These are phyloP conservation scores for Passerculus sandwichensis DNA, from an alignment of 2,797 vertebrate genomes.

Conservation along the genomic window DNA sequence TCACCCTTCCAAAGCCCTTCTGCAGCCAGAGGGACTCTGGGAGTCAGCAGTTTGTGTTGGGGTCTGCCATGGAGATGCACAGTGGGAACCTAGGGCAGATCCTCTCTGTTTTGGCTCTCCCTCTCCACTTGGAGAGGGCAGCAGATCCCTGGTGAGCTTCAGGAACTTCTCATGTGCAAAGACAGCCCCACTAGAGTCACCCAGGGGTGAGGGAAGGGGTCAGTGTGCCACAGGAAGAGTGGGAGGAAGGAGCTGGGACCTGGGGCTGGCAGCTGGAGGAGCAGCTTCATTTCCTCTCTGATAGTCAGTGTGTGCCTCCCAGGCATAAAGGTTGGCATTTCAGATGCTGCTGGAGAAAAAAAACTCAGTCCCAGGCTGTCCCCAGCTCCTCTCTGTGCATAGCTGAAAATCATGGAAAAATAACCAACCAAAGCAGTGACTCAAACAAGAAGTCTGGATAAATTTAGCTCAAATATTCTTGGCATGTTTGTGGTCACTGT, in stretches of 20 bases:
- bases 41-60: neutral
- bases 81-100: neutral
- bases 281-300: neutral
- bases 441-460: conserved; percentile 40
- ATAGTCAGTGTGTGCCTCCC: neutral
- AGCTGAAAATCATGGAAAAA: conserved; percentile 19
- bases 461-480: conserved; percentile 70
- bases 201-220: neutral
- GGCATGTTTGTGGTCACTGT: conserved; percentile 68
- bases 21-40: neutral
- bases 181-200: neutral
- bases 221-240: neutral
- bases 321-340: neutral
- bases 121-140: accelerated
- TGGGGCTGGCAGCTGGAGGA: neutral
- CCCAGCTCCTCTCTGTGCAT: neutral
- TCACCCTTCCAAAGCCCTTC: neutral
- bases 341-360: neutral
- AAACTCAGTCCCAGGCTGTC: neutral
- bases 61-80: neutral
- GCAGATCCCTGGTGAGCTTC: neutral
- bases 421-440: neutral
- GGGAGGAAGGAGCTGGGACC: neutral
- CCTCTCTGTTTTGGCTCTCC: neutral
- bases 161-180: neutral